phyloP scores from a whole-genome alignment of 2,888 invertebrate species.

The Mesoligia furuncula region DNA sequence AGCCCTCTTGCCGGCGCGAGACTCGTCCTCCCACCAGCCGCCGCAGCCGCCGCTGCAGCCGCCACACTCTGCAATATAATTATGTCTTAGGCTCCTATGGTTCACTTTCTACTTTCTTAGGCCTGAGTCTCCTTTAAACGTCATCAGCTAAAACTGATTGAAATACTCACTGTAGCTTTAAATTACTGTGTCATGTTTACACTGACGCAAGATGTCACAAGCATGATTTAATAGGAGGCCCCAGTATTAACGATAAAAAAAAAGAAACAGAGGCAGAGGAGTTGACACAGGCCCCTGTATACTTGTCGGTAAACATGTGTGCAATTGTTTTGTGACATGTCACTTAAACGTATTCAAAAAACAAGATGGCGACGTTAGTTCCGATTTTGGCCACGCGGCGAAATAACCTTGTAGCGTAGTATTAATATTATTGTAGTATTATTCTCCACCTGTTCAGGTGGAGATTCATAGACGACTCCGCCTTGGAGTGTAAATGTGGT shows the following conservation, averaged over 20 bases:
- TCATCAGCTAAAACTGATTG: not conserved
- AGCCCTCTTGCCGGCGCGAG: conserved; percentile 79
- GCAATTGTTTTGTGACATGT: not conserved
- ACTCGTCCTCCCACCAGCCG: conserved; percentile 74
- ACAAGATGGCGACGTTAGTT: not conserved
- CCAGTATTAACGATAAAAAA: no score
- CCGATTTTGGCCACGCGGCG: not conserved
- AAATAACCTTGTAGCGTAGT: not conserved
- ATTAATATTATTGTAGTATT: no score
- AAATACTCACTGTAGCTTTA: not conserved
- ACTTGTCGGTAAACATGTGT: not conserved
- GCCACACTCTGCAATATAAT: conserved; percentile 27
- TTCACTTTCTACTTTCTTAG: not conserved
- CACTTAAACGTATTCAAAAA: not conserved
- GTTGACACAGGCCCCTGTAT: no score
- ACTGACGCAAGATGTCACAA: not conserved
- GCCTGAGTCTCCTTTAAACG: not conserved
- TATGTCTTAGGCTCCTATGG: no score
- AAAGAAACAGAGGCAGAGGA: not conserved
- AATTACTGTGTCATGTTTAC: not conserved
- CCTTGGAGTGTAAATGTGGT: no score
- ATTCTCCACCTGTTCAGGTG: no score
- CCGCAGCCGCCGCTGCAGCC: conserved; percentile 65
- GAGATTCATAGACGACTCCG: no score
- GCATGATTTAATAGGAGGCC: not conserved